Base-by-base conservation (phyloP, 2,797 vertebrate species). In the Micropoecilia bifurca region DNA sequence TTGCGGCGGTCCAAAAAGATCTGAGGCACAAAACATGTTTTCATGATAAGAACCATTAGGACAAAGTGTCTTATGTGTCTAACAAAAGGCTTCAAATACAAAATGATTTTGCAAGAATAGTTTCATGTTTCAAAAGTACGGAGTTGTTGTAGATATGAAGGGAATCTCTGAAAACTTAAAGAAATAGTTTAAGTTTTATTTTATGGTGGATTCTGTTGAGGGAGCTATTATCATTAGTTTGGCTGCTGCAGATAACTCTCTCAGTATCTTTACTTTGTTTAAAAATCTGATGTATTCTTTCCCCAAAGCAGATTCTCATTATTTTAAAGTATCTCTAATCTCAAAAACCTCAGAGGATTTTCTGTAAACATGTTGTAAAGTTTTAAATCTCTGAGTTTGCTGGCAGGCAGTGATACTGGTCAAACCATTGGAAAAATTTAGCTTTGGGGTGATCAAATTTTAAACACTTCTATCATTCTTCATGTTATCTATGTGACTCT, bases 1-100 rank as follows among this genome's bases (percentile, higher is more conserved):
- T 75, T 71, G n/a, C 79, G 18, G 28, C 80, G 94, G 47, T 90
- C 76, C 76, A 97, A n/a, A 78, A 74, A 91, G 71, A 97, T 92
- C 96, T 97, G 83, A 75, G 47, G 55, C 50, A 83, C 6, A 45
- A 76, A 36, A 41, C 25, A 33, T 7, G 12, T 71, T 71, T n/a
- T 45, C 13, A 45, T 46, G 41, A 46, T 28, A 50, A 73, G 13
- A 30, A 14, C 9, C 10, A 43, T 45, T 25, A n/a, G 10, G 9
- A 43, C n/a, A 22, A 71, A 43, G 41, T 71, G 43, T 6, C 1
- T 71, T 45, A 59, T 16, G 57, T 59, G 28, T 30, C 28, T 14
- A 59, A 28, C 57, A 59, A 59, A 13, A 33, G 12, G 13, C 8
- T 61, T 61, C 13, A 18, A 61, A 33, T 13, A 12, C 39, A 57